Evolutionary conservation across 2,888 invertebrate genomes (phyloP), one percentile per base, ranked within the genome.

Genomic region (Mechanitis mazaeus): DNA sequence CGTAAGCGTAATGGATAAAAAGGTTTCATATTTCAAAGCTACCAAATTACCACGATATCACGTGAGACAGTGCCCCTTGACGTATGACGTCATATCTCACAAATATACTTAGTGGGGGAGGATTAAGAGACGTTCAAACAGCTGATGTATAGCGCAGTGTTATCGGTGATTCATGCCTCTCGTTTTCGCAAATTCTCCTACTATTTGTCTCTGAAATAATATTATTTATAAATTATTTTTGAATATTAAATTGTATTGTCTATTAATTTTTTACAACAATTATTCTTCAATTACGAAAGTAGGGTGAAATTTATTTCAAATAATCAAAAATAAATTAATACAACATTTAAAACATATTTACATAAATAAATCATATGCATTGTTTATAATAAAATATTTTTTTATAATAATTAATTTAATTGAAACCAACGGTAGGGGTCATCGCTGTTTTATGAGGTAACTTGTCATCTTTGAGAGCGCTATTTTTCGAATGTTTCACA

Each of bases 11-110:
- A 50, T 50, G 45, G 63, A 60, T 60, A 65, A 63, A 68, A 67
- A 65, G 61, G 60, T 58, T 58, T 61, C 57, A 68, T 68, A 67
- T 65, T 60, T 68, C 61, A 66, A 61, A 56, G 54, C 53, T 61
- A 63, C 58, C 57, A 64, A 64, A 68, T 64, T 63, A 66, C 62
- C 62, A 61, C 64, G 55, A 55, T 70, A 71, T 70, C 71, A 68
- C 66, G 64, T 58, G 64, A 70, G 71, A 70, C 72, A 70, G 70
- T 68, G 64, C 60, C 63, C 71, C 75, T 75, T 84, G 84, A 86
- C 79, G 78, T 78, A 86, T 81, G 80, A 81, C 80, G 76, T 81
- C 82, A 84, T 84, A 82, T 81, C 78, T 84, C 81, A 76, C 76
- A 77, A 76, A 75, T 78, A 77, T 78, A 80, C 80, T 81, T 78